These are phyloP conservation scores for Rhynchomys soricoides DNA, from an alignment of 2,113 vertebrate genomes.

Conservation along the genomic window DNA sequence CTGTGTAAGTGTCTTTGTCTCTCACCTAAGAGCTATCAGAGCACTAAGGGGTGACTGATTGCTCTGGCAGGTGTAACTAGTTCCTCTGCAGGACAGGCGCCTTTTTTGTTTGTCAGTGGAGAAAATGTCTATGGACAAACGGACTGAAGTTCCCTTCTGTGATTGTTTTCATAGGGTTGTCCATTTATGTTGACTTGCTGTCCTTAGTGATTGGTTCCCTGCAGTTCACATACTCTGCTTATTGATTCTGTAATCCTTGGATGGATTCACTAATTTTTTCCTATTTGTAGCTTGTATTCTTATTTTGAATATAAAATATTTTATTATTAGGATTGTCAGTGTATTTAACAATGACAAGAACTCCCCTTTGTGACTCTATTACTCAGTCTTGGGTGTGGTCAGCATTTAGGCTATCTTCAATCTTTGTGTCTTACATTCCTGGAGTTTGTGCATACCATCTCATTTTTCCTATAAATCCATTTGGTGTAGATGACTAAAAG, in stretches of 20 bases:
- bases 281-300: not conserved
- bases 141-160: not conserved
- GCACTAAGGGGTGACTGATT: not conserved
- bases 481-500: not conserved
- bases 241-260: not conserved
- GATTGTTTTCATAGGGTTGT: slow-evolving; percentile 19
- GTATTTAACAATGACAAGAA: not conserved
- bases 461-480: not conserved
- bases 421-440: not conserved
- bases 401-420: not conserved
- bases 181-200: not conserved
- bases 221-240: not conserved
- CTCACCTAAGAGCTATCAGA: not conserved
- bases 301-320: slow-evolving; percentile 26
- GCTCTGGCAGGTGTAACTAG: not conserved
- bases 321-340: slow-evolving; percentile 22
- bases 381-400: not conserved
- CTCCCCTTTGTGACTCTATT: not conserved
- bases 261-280: not conserved
- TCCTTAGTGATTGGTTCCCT: not conserved
- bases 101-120: not conserved
- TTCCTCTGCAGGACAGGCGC: not conserved
- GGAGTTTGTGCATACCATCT: not conserved
- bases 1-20: not conserved
- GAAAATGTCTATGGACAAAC: not conserved